Conservation (phyloP, 2,888 invertebrate genomes). For the Cerastoderma edule region DNA sequence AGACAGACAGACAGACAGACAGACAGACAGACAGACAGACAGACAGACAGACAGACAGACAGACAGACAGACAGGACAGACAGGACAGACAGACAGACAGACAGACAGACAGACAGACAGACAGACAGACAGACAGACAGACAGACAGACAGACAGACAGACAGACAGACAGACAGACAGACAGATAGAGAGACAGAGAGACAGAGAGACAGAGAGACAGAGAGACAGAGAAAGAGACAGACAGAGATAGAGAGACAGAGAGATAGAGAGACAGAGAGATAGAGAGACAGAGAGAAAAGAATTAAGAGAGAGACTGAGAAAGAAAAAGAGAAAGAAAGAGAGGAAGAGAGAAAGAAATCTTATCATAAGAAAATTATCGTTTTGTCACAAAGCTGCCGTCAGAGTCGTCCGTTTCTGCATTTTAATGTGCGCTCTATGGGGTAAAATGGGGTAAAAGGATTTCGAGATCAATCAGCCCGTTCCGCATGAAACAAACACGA, state of each 20-base stretch:
- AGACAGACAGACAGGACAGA: neutral
- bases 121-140: too few species aligned
- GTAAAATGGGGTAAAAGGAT: neutral
- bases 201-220: neutral
- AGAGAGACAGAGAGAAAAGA: neutral
- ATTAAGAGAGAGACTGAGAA: neutral
- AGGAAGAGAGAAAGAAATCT: neutral
- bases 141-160: neutral
- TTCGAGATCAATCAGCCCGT: neutral
- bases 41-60: neutral
- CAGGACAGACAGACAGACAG: neutral
- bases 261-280: neutral
- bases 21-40: neutral
- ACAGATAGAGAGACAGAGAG: neutral
- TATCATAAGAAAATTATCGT: neutral
- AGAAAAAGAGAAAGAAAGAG: neutral
- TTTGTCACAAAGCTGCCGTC: neutral
- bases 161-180: too few species aligned
- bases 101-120: neutral
- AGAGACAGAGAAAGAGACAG: neutral
- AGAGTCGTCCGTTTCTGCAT: neutral
- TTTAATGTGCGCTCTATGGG: neutral
- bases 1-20: conserved; percentile 16
- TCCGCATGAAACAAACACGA: neutral
- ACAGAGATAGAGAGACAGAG: neutral